Conservation (phyloP, 2,888 invertebrate species). For the Acanthosoma haemorrhoidale region DNA sequence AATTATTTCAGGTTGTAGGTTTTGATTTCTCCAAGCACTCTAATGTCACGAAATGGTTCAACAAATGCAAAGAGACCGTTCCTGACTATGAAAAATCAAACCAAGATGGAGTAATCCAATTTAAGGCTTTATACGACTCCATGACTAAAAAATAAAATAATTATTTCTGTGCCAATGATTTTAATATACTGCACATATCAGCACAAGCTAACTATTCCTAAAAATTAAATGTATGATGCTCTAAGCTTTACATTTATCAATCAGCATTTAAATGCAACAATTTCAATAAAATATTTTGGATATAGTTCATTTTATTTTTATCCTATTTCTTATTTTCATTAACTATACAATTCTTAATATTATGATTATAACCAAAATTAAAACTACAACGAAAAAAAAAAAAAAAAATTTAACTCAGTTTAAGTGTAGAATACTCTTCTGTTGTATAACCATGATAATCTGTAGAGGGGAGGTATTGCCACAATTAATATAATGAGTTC, state of each 20-base stretch:
- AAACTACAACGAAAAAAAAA: neutral
- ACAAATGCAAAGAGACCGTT: conserved; percentile 53
- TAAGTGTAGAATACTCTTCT: no score
- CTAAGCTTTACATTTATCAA: no score
- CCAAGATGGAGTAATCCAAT: conserved; percentile 40
- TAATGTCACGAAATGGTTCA: conserved; percentile 62
- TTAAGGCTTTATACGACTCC: conserved; percentile 39
- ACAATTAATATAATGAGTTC: no score
- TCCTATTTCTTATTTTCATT: neutral
- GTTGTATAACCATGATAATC: no score
- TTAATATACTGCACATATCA: neutral
- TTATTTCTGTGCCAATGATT: neutral
- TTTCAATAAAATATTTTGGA: neutral
- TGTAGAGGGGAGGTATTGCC: no score
- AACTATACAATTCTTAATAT: neutral
- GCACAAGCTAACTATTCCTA: no score
- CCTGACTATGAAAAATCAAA: conserved; percentile 54
- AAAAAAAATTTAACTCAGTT: neutral
- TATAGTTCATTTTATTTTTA: neutral
- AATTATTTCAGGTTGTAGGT: conserved; percentile 47
- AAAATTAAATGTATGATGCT: no score
- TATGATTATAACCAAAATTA: neutral
- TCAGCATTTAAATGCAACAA: neutral
- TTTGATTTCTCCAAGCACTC: conserved; percentile 63
- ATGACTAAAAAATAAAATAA: conserved; percentile 40